Conservation (phyloP, 2,797 vertebrate species). For the Pristis pectinata region DNA sequence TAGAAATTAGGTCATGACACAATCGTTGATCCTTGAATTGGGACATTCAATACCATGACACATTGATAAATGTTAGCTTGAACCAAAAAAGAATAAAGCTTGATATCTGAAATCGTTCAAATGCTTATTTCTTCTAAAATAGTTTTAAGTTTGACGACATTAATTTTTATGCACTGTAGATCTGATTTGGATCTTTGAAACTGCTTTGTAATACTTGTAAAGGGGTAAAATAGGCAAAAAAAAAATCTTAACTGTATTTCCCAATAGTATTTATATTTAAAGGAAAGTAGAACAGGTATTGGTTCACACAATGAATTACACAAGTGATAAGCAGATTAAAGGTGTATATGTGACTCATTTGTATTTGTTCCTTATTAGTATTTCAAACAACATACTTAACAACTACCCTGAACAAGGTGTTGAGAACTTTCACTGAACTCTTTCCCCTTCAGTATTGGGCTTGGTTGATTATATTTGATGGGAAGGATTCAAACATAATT, state of each 20-base stretch:
- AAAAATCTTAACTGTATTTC: background rate
- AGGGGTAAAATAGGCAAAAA: background rate
- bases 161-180: background rate
- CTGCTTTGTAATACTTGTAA: background rate
- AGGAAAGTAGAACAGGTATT: background rate
- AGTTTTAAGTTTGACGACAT: background rate
- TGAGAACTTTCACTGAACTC: background rate
- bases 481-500: background rate
- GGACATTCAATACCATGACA: background rate
- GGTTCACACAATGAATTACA: background rate
- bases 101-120: background rate
- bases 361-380: too few relatives aligned
- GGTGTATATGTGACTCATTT: too few relatives aligned
- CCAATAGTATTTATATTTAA: background rate
- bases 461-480: background rate
- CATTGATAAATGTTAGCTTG: background rate
- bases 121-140: background rate
- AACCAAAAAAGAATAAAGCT: background rate
- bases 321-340: background rate
- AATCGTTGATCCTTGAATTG: background rate
- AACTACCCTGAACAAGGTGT: background rate
- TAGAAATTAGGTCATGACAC: background rate
- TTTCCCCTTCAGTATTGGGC: background rate
- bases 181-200: conserved; percentile 6
- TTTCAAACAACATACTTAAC: background rate